Conservation (phyloP, 1,140 invertebrate genomes). For the Lutraria rhynchaena region DNA sequence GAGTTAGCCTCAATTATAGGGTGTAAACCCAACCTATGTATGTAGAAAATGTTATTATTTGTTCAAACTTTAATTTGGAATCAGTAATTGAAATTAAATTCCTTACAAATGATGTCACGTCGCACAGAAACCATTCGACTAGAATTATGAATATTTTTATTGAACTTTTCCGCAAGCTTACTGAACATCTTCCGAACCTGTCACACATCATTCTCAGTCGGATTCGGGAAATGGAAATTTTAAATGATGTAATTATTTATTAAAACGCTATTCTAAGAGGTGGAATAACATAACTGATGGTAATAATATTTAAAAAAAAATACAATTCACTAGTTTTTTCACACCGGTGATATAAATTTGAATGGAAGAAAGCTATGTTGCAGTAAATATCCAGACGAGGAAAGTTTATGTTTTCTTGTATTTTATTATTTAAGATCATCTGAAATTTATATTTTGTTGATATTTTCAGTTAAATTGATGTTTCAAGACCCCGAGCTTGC, state of each 20-base stretch:
- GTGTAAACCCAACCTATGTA: conserved; percentile 76
- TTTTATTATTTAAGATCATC: neutral
- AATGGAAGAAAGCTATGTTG: too few relatives aligned
- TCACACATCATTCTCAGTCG: too few relatives aligned
- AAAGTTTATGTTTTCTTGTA: neutral
- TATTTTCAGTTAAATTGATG: conserved; percentile 61
- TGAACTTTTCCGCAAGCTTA: too few relatives aligned
- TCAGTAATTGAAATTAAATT: neutral
- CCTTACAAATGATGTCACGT: neutral
- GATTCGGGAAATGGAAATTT: too few relatives aligned
- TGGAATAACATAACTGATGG: neutral
- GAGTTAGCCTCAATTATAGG: conserved; percentile 80
- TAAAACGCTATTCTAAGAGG: too few relatives aligned
- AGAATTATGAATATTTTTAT: neutral
- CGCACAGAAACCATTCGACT: neutral
- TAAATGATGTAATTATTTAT: too few relatives aligned
- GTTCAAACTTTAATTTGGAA: neutral
- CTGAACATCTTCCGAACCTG: neutral
- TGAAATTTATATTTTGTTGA: neutral
- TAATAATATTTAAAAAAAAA: neutral
- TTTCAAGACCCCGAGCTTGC: conserved; percentile 79
- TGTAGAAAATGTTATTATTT: conserved; percentile 18
- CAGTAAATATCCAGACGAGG: too few relatives aligned
- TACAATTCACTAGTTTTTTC: neutral
- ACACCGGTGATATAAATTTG: too few relatives aligned